Evolutionary conservation across 2,113 vertebrate genomes (phyloP), one percentile per base, ranked within the genome.

Genomic region (Larimichthys polyactis): DNA sequence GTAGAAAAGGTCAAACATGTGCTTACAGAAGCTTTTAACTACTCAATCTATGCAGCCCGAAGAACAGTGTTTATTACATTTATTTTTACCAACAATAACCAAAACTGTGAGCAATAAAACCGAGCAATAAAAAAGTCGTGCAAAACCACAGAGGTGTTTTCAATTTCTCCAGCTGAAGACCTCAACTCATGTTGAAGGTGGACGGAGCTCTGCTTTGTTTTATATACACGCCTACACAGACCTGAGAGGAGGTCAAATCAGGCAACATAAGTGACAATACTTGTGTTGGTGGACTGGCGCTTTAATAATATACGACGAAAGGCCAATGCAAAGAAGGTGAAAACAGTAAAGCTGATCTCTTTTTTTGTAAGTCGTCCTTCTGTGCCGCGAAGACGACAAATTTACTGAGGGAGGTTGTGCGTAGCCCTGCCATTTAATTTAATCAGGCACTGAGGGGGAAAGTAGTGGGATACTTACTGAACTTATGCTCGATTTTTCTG

Each of bases 131-230:
- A 24, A 19, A 43, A 10, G 29, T 10, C 17, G 0, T 55, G 17
- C 17, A 55, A 75, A 48, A 9, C 1, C 5, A 24, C 24, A 55
- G 7, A 54, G 11, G 12, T 80, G 81, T 57, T 77, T 76, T 27
- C 29, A 66, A 15, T 78, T 64, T 32, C 66, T 52, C 14, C n/a
- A n/a, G n/a, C 12, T 46, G 11, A 78, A 44, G 29, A 49, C 22
- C 3, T 58, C 1, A 55, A 19, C 3, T 58, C 20, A 66, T 40
- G 59, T 24, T 66, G 46, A 43, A 70, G 32, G 43, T 5, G 24
- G 69, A 24, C 44, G 40, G n/a, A 24, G 66, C 27, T 55, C 5
- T 11, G 49, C 19, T 49, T 44, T 52, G n/a, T 65, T 60, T 27
- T 70, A 57, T 14, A 36, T 29, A 46, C 51, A 58, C 40, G 5